phyloP scores from a whole-genome alignment of 2,888 invertebrate genomes.

The Mechanitis messenoides region DNA sequence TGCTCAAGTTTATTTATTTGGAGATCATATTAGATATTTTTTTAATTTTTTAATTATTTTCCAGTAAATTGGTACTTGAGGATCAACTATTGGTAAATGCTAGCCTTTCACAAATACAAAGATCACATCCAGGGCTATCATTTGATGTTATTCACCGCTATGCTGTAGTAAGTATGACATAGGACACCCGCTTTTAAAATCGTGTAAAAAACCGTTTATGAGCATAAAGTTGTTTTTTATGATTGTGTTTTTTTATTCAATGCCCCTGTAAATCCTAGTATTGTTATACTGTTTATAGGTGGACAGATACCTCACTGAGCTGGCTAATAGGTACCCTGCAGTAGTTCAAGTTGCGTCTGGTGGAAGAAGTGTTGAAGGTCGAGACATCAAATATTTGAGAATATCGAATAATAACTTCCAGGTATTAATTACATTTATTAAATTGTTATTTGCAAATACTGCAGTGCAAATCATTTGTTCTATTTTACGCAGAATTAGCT shows the following conservation, averaged over 20 bases:
- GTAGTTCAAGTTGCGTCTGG: slow-evolving; percentile 52
- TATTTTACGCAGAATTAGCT: too few species aligned
- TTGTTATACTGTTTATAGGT: slow-evolving; percentile 42
- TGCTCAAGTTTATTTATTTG: too few species aligned
- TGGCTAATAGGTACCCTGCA: slow-evolving; percentile 46
- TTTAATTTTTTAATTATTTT: not conserved
- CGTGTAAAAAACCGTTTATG: too few species aligned
- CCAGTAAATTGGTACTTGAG: slow-evolving; percentile 16
- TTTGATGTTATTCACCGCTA: slow-evolving; percentile 25
- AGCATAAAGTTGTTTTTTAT: too few species aligned
- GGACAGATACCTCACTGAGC: slow-evolving; percentile 46
- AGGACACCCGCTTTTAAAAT: not conserved
- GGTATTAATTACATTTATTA: slow-evolving; percentile 34
- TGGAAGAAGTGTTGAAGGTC: slow-evolving; percentile 75
- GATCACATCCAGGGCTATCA: slow-evolving; percentile 59
- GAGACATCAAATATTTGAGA: slow-evolving; percentile 74
- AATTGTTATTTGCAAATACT: too few species aligned
- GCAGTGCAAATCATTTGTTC: too few species aligned
- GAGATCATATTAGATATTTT: too few species aligned
- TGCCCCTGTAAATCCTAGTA: too few species aligned
- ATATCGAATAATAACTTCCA: slow-evolving; percentile 72
- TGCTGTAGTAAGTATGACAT: slow-evolving; percentile 18
- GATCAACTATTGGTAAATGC: slow-evolving; percentile 75
- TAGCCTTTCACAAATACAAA: slow-evolving; percentile 69
- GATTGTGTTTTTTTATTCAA: too few species aligned